Base-by-base conservation (phyloP, 2,113 vertebrate genomes). In the Chlamydotis undulata region DNA sequence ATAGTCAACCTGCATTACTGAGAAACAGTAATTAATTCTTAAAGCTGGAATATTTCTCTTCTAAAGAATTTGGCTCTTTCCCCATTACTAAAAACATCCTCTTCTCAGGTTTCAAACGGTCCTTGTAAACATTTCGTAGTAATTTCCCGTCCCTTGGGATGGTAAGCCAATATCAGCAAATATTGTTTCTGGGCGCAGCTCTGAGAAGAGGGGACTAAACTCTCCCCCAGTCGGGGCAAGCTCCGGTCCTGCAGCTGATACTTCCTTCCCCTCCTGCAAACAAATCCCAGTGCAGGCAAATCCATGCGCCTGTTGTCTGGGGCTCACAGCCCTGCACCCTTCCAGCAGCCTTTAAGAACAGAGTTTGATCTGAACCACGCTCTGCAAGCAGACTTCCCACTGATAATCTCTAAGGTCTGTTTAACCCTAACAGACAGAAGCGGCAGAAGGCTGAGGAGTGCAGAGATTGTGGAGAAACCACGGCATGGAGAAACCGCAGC, bases 1-100 rank as follows among this genome's bases (percentile, higher is more conserved):
- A 37, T 35, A 70, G 53, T 78, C 79, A 84, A 43, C 68, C 52
- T 86, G 47, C 77, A 19, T 75, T 95, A 93, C 78, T 91, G 23
- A 45, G 71, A 96, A 96, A 39, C 0, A 0, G 56, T 92, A 89
- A 95, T 96, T 93, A 93, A 85, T 97, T 83, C 92, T 89, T 73
- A 63, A 92, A 93, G 90, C 56, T 79, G 64, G 29, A 78, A 50
- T 94, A 52, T 90, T 90, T 95, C 0, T 89, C 53, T 92, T 92
- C 53, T 59, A 89, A 97, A 49, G 31, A 70, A 83, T 90, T 94
- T 96, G 87, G 70, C 79, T 68, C 73, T 79, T 76, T 91, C 29
- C 26, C 25, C 26, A 8, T 74, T 76, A 77, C 33, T 70, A 59
- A 91, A 94, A 94, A 84, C 61, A 73, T 90, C 74, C 35, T 73